These are phyloP conservation scores for Linyphia triangularis DNA, from an alignment of 2,888 invertebrate genomes.

Conservation along the genomic window DNA sequence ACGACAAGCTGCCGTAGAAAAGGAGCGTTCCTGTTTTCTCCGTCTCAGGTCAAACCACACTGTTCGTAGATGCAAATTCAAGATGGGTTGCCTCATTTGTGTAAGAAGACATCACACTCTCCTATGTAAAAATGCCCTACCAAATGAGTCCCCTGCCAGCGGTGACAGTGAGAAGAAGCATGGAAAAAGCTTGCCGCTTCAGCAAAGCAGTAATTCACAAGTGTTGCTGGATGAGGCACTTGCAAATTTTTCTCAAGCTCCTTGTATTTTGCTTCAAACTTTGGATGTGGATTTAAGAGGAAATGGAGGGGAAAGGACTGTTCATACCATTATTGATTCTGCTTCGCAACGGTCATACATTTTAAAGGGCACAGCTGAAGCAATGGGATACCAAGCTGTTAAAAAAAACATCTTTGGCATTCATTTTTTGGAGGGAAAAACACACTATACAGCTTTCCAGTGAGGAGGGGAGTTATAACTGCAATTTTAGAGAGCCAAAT, in stretches of 20 bases:
- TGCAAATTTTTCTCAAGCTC: neutral
- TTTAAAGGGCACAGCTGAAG: neutral
- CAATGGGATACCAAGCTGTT: neutral
- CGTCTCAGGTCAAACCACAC: neutral
- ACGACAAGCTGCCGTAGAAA: neutral
- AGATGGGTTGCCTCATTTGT: neutral
- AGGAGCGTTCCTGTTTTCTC: neutral
- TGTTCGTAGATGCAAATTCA: neutral
- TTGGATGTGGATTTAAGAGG: neutral
- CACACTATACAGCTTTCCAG: neutral
- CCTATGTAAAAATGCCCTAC: neutral
- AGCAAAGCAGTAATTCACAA: neutral
- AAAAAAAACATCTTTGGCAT: neutral
- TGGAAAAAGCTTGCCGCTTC: neutral
- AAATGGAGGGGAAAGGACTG: neutral
- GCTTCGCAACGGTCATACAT: constrained; percentile 4
- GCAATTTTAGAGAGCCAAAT: neutral
- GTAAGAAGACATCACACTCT: neutral
- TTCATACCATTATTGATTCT: neutral
- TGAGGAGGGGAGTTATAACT: neutral
- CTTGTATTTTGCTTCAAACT: neutral
- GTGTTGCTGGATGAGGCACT: neutral
- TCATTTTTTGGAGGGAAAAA: neutral
- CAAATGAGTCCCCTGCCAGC: neutral
- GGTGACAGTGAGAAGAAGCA: neutral